Conservation (phyloP, 2,888 invertebrate genomes). For the Watsonalla cultraria region DNA sequence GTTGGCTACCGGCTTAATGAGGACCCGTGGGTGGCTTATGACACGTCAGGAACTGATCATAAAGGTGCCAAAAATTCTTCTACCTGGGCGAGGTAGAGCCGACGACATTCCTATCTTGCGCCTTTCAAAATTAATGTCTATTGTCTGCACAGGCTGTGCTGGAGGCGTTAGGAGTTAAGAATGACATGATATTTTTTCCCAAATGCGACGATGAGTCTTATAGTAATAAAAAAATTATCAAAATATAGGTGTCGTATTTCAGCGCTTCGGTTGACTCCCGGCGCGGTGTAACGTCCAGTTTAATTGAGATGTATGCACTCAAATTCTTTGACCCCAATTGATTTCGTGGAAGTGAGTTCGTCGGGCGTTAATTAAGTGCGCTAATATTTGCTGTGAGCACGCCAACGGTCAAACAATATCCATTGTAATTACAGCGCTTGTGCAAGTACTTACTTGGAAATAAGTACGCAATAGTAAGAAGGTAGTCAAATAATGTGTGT, state of each 20-base stretch:
- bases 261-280: constrained; percentile 37
- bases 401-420: constrained; percentile 40
- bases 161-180: constrained; percentile 44
- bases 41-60: constrained; percentile 74
- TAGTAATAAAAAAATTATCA: constrained; percentile 8
- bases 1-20: constrained; percentile 74
- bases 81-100: constrained; percentile 63
- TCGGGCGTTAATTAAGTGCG: constrained; percentile 65
- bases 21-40: constrained; percentile 75
- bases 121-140: constrained; percentile 72
- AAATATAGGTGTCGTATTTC: constrained; percentile 16
- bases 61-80: constrained; percentile 72
- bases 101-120: constrained; percentile 69
- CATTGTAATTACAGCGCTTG: constrained; percentile 28
- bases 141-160: constrained; percentile 49
- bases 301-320: constrained; percentile 74
- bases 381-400: constrained; percentile 61
- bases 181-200: constrained; percentile 32
- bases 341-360: constrained; percentile 70
- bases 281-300: constrained; percentile 38
- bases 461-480: neutral
- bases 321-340: constrained; percentile 75
- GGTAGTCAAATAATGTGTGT: neutral
- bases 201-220: constrained; percentile 7
- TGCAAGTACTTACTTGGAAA: neutral